Evolutionary conservation across 2,113 vertebrate species (phyloP).

Genomic region (Gavialis gangeticus): DNA sequence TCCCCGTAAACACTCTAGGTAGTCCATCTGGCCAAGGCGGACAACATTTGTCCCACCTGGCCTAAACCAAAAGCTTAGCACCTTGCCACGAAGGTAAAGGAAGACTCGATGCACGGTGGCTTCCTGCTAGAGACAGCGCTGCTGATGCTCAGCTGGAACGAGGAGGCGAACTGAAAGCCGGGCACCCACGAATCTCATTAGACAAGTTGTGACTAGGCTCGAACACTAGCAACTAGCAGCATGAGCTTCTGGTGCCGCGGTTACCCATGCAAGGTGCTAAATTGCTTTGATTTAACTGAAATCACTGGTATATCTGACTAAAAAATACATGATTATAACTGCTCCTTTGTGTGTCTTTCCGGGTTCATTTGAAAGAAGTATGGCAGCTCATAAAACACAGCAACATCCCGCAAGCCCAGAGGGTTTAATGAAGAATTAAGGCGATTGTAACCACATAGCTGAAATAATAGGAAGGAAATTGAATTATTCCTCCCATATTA

Average conservation of each 20-base stretch:
- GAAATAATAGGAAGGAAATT: conserved; percentile 79
- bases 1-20: background rate
- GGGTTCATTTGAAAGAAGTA: conserved; percentile 52
- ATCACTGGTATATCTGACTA: conserved; percentile 35
- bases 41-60: background rate
- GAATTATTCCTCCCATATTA: conserved; percentile 78
- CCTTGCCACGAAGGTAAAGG: background rate
- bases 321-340: conserved; percentile 55
- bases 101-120: background rate
- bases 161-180: background rate
- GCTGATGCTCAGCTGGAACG: background rate
- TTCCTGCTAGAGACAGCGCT: conserved; percentile 23
- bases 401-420: conserved; percentile 67
- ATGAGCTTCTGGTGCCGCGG: background rate
- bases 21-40: accelerated
- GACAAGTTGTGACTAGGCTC: background rate
- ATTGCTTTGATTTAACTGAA: conserved; percentile 46
- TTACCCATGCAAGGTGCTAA: conserved; percentile 29
- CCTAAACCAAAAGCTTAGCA: background rate
- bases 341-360: conserved; percentile 71
- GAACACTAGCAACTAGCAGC: background rate
- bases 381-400: conserved; percentile 48
- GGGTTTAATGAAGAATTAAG: conserved; percentile 81
- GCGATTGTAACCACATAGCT: conserved; percentile 57
- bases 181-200: background rate